Evolutionary conservation across 2,113 vertebrate species (phyloP), one percentile per base, ranked within the genome.

Genomic region (Miniopterus natalensis): DNA sequence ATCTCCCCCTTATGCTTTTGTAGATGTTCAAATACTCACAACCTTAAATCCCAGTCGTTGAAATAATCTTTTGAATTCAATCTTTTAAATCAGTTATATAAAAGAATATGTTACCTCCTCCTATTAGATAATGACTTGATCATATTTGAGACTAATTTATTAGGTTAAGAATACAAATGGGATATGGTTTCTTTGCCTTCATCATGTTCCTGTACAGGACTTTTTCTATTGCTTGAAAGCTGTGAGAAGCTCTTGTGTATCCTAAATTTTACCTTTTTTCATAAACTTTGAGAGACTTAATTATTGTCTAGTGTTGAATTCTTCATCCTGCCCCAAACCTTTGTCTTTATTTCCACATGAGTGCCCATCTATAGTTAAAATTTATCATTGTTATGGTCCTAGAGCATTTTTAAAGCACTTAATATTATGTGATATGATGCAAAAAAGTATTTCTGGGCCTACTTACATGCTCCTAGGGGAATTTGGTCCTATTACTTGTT

Each of bases 61-160:
- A 78, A 75, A 45, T 29, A 49, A n/a, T 17, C 17, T 93, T 42
- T 29, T 51, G 74, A 77, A 75, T 86, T 63, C 9, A 29, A 21
- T 77, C 40, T 79, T 92, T 94, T 47, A 92, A 53, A 57, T 65
- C 40, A 90, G 57, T 93, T 55, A 90, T 11, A n/a, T 51, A 55
- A 91, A 20, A 66, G 9, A 70, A n/a, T n/a, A 18, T 55, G 9
- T 77, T 81, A 87, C 21, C 3, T 73, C 25, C 40, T 85, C 31
- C 5, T 42, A 70, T 74, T 75, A 75, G 31, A 15, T 68, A 51
- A 80, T 57, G 10, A 51, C 47, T 73, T 51, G 12, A n/a, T 94
- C 45, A 73, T 70, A 73, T 27, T 87, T 73, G 68, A 55, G 21
- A 70, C 18, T 57, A 42, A n/a, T 70, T 84, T 65, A 27, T 63